A percentile compares a stretch with the other conserved stretches of the same genome.
Conservation (phyloP, 2,113 vertebrate genomes). For the Solenodon paradoxus region DNA sequence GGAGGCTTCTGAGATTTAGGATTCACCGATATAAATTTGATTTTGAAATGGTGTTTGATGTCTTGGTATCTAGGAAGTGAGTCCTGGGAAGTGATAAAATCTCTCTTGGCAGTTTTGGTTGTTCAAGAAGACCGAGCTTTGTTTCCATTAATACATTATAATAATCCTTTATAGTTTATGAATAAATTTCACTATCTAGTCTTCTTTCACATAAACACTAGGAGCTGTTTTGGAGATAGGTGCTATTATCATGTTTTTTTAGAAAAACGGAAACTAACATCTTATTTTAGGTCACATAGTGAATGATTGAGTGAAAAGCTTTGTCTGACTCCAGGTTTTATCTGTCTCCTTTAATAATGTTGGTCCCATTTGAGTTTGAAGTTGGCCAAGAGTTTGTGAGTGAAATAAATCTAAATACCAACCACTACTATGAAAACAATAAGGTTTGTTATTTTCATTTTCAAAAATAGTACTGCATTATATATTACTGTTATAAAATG, state of each 20-base stretch:
- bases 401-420: background rate
- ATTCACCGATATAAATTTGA: background rate
- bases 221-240: background rate
- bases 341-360: background rate
- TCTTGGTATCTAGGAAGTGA: background rate
- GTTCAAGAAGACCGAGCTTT: background rate
- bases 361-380: background rate
- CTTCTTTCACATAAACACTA: background rate
- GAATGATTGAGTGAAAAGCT: background rate
- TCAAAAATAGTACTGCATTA: background rate
- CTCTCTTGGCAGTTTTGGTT: background rate
- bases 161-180: background rate
- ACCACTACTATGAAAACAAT: background rate
- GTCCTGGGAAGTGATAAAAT: too few relatives aligned
- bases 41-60: background rate
- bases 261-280: background rate
- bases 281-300: background rate
- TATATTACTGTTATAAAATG: background rate
- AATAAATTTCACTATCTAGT: background rate
- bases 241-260: background rate
- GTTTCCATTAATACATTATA: background rate
- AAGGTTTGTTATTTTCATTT: constrained; percentile 22
- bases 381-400: background rate
- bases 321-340: background rate
- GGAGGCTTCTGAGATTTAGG: background rate